Evolutionary conservation across 2,113 vertebrate species (phyloP).

Genomic region (Dissostichus mawsoni): DNA sequence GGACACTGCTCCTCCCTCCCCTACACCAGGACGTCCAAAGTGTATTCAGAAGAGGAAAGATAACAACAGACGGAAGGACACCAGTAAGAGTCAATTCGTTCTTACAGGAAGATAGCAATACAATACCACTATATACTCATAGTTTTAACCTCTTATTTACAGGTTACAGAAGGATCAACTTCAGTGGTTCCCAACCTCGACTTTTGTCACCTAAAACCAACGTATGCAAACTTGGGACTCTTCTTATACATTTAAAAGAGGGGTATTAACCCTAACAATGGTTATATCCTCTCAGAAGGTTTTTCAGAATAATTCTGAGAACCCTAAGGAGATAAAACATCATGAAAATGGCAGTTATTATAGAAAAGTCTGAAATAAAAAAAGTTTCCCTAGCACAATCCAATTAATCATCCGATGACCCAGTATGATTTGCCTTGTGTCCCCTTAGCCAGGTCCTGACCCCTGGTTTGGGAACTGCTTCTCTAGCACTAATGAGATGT

Average conservation of each 20-base stretch:
- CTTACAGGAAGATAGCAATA: not conserved
- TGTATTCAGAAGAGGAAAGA: constrained; percentile 10
- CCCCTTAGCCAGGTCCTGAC: not conserved
- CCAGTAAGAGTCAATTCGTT: not conserved
- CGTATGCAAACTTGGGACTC: no score
- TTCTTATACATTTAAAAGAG: no score
- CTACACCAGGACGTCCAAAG: not conserved
- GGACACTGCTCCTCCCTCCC: not conserved
- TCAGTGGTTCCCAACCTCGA: no score
- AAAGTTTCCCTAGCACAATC: not conserved
- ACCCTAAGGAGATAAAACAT: no score
- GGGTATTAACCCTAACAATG: no score
- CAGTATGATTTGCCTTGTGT: not conserved
- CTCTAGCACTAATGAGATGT: not conserved
- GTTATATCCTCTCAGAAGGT: no score
- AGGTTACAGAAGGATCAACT: no score
- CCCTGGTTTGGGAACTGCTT: not conserved
- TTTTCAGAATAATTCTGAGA: no score
- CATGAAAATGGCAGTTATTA: no score
- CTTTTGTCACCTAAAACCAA: no score
- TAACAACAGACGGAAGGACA: not conserved
- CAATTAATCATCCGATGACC: not conserved
- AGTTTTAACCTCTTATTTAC: no score
- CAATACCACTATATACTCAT: no score
- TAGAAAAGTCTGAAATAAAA: not conserved